phyloP scores from a whole-genome alignment of 2,797 vertebrate genomes.

The Melanotaenia boesemani region DNA sequence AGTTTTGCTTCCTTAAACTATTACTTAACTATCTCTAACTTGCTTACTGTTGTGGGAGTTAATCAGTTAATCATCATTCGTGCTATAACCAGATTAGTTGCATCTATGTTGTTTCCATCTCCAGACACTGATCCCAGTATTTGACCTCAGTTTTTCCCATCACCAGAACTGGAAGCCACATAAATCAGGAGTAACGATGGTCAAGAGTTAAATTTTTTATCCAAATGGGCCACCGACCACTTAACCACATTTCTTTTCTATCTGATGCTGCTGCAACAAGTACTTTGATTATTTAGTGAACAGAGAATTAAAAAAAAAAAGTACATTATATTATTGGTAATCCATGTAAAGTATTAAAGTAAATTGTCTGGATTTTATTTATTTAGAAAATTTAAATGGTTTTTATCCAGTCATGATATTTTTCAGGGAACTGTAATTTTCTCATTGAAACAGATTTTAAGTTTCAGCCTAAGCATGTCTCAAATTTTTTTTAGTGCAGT shows the following conservation, averaged over 20 bases:
- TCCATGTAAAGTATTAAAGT: too few species aligned
- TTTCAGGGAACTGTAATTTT: background rate
- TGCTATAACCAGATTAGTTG: conserved; percentile 26
- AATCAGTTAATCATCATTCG: conserved; percentile 16
- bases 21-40: conserved; percentile 4
- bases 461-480: background rate
- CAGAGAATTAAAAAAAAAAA: too few species aligned
- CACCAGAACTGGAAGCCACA: background rate
- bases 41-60: conserved; percentile 10
- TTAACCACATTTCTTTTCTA: background rate
- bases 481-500: background rate
- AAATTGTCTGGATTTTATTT: too few species aligned
- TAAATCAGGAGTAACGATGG: background rate
- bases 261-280: too few species aligned
- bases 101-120: conserved; percentile 8
- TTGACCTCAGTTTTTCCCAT: background rate
- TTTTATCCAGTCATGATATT: too few species aligned
- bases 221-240: background rate
- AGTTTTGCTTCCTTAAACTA: background rate
- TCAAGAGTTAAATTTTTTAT: background rate
- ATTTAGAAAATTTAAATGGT: too few species aligned
- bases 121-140: conserved; percentile 17
- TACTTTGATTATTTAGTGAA: too few species aligned
- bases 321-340: too few species aligned
- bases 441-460: too few species aligned